A percentile compares a stretch with the other conserved stretches of the same genome.
These are phyloP conservation scores for Drosophila orosa DNA, from an alignment of 1,140 invertebrate species.

Conservation along the genomic window DNA sequence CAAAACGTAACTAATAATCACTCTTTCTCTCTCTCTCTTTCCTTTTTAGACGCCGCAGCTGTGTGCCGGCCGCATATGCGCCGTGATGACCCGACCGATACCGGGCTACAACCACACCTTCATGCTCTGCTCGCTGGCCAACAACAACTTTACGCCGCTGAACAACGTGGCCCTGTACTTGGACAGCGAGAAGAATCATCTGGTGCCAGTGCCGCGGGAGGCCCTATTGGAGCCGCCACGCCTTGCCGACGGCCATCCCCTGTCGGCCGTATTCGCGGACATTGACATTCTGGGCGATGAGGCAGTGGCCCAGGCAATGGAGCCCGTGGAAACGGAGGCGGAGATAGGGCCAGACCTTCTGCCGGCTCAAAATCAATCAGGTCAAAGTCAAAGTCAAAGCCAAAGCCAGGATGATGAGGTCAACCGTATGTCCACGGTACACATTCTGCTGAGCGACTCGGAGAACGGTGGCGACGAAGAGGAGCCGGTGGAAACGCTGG, in stretches of 20 bases:
- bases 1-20: background rate
- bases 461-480: constrained; percentile 1
- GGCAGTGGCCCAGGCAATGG: constrained; percentile 46
- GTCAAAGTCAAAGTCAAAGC: background rate
- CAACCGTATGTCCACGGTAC: constrained; percentile 1
- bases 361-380: background rate
- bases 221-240: constrained; percentile 73
- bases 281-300: constrained; percentile 54
- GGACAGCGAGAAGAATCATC: constrained; percentile 85
- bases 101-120: constrained; percentile 86
- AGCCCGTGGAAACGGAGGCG: constrained; percentile 15
- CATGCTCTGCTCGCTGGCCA: constrained; percentile 88
- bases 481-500: constrained; percentile 40
- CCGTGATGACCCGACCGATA: constrained; percentile 72
- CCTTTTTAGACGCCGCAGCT: constrained; percentile 38
- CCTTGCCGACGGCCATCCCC: constrained; percentile 57
- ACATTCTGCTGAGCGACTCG: constrained; percentile 18
- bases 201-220: constrained; percentile 85
- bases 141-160: constrained; percentile 88
- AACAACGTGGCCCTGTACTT: constrained; percentile 88
- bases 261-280: constrained; percentile 61
- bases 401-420: background rate
- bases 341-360: background rate
- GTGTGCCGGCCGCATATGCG: constrained; percentile 63
- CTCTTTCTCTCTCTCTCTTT: background rate